Evolutionary conservation across 1,140 invertebrate genomes (phyloP), one percentile per base, ranked within the genome.

Genomic region (Musca domestica): DNA sequence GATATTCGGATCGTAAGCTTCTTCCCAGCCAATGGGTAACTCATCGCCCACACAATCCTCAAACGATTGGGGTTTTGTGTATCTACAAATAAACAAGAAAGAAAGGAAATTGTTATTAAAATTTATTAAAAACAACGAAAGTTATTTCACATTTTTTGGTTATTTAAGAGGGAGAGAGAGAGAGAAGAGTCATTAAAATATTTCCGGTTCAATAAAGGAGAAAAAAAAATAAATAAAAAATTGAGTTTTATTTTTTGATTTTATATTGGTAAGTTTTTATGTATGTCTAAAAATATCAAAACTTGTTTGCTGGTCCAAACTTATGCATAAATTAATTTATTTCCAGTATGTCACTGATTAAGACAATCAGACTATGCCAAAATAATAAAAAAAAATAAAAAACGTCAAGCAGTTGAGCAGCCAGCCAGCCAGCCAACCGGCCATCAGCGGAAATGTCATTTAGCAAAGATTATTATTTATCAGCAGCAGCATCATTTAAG

Each of bases 11-110:
- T 98, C 95, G 81, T 91, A 95, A 17, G 91, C 90, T 85, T 97
- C 93, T 84, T 98, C 96, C 96, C 96, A 98, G 69, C 96, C 96
- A 74, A 96, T 87, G 47, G 96, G 96, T 76, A 98, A 84, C 84
- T 98, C 95, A 87, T 98, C 95, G 75, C 95, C 96, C 79, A 97
- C 93, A 85, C 96, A 98, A 83, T 98, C 96, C 70, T 96, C 95
- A 85, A 98, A 98, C 51, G 93, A 92, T 83, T 95, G 93, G 66
- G 96, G 96, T 84, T 98, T 98, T 69, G 95, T 97, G 81, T 91
- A 95, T 85, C 95, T 98, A 87, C 49, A 92, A 90, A 74, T 7
- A 65, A 22, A 47, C 25, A 27, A 20, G 3, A 66, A 80, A 85
- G 74, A 76, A 20, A 54, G 10, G 27, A 70, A 47, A 63, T 54